Percentiles rank a stretch among this genome's conserved stretches.
Evolutionary conservation across 2,113 vertebrate genomes (phyloP).

Genomic region (Phyllopteryx taeniolatus): DNA sequence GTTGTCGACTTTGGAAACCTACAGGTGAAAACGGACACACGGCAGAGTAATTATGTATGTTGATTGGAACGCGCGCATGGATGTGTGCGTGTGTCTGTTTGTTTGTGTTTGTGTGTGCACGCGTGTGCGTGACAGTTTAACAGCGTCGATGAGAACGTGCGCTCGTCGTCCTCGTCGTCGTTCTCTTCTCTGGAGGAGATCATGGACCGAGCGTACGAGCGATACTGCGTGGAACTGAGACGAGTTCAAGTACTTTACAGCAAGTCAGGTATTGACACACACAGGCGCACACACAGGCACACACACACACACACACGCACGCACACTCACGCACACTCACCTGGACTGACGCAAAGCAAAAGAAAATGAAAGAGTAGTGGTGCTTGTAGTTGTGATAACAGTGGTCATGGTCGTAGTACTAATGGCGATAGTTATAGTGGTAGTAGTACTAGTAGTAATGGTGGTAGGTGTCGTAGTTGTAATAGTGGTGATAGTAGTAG

Average conservation of each 20-base stretch:
- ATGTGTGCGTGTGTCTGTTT: too few relatives aligned
- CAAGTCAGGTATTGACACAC: conserved; percentile 78
- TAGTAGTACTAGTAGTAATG: too few relatives aligned
- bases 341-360: too few relatives aligned
- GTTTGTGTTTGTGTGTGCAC: too few relatives aligned
- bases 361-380: too few relatives aligned
- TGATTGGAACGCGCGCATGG: too few relatives aligned
- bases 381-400: too few relatives aligned
- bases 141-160: conserved; percentile 77
- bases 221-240: conserved; percentile 85
- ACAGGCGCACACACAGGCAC: neutral
- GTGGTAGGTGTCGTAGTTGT: too few relatives aligned
- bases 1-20: conserved; percentile 93
- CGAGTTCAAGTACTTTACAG: conserved; percentile 90
- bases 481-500: too few relatives aligned
- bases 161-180: conserved; percentile 57
- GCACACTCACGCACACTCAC: neutral
- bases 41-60: too few relatives aligned
- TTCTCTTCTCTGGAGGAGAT: conserved; percentile 91
- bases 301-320: neutral
- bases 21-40: conserved; percentile 59
- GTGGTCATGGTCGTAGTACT: too few relatives aligned
- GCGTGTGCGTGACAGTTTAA: conserved; percentile 71
- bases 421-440: too few relatives aligned
- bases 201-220: conserved; percentile 96